phyloP scores from a whole-genome alignment of 2,888 invertebrate genomes.

The Sphecodes monilicornis region DNA sequence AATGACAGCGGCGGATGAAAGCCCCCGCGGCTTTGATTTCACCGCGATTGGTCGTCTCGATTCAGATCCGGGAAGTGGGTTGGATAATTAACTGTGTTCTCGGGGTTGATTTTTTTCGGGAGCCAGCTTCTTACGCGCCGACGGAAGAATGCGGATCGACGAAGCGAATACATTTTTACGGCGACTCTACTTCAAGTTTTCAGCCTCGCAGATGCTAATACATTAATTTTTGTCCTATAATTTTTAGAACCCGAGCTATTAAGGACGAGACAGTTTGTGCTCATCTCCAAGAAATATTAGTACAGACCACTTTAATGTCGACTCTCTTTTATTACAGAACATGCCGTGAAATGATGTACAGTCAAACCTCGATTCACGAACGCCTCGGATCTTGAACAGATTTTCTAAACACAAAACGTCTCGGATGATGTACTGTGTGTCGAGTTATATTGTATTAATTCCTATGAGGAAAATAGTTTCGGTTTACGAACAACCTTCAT shows the following conservation, averaged over 20 bases:
- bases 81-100: slow-evolving; percentile 14
- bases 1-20: slow-evolving; percentile 53
- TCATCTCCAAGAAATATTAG: too few relatives aligned
- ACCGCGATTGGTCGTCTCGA: slow-evolving; percentile 33
- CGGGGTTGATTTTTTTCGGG: not conserved
- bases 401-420: too few relatives aligned
- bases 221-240: not conserved
- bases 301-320: too few relatives aligned
- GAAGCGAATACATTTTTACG: not conserved
- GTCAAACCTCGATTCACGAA: too few relatives aligned
- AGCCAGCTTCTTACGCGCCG: not conserved
- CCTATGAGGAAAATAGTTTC: too few relatives aligned
- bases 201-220: not conserved
- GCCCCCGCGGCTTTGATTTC: slow-evolving; percentile 41
- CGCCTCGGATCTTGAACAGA: too few relatives aligned
- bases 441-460: too few relatives aligned
- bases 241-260: not conserved
- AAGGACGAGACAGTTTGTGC: too few relatives aligned
- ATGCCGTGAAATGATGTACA: too few relatives aligned
- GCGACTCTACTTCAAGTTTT: not conserved
- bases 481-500: too few relatives aligned
- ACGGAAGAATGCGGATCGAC: not conserved
- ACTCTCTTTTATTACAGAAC: too few relatives aligned
- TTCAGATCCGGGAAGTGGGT: not conserved
- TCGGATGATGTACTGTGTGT: too few relatives aligned